Evolutionary conservation across 1,140 invertebrate genomes (phyloP).

Genomic region (Anastatus disparis): DNA sequence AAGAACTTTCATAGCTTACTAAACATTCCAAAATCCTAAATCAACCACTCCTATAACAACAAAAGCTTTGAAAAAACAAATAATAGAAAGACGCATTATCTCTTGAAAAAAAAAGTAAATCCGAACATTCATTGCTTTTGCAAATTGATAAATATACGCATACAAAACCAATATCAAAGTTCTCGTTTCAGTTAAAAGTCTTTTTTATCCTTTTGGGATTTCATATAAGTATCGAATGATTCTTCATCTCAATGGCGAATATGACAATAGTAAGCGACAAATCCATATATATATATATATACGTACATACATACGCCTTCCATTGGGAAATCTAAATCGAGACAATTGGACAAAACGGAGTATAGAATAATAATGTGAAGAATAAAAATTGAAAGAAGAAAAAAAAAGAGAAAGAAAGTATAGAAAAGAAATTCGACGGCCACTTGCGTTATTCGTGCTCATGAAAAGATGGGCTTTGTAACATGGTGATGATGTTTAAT

Average conservation of each 20-base stretch:
- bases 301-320: too few species aligned
- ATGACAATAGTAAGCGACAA: background rate
- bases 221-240: background rate
- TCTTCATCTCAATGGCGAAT: too few species aligned
- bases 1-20: too few species aligned
- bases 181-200: too few species aligned
- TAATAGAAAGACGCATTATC: too few species aligned
- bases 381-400: background rate
- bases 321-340: constrained; percentile 36
- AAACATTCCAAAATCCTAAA: too few species aligned
- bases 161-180: constrained; percentile 6
- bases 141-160: constrained; percentile 6
- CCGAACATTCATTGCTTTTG: too few species aligned
- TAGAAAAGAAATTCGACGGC: background rate
- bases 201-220: background rate
- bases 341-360: constrained; percentile 11
- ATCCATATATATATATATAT: too few species aligned
- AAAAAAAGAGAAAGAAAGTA: background rate
- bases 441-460: background rate
- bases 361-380: background rate
- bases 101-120: too few species aligned
- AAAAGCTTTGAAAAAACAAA: too few species aligned
- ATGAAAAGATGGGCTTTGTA: constrained; percentile 9
- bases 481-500: background rate
- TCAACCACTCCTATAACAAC: too few species aligned